Evolutionary conservation across 2,113 vertebrate species (phyloP).

Genomic region (Cyphomyrus discorhynchus): DNA sequence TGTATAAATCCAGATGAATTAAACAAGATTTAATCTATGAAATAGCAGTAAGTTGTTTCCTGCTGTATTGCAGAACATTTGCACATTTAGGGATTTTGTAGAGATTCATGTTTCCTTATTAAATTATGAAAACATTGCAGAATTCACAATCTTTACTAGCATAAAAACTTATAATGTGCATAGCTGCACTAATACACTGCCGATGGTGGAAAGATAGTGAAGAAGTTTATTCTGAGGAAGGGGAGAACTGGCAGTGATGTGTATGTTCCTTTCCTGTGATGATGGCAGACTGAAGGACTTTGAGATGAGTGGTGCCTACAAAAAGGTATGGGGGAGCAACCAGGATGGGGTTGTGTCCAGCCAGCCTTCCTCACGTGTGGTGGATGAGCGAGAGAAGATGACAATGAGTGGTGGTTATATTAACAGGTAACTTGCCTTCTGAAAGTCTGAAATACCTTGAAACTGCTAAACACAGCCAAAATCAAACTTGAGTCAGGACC

Average conservation of each 20-base stretch:
- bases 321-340: constrained; percentile 60
- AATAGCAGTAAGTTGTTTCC: not conserved
- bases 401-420: constrained; percentile 71
- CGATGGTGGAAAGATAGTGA: not conserved
- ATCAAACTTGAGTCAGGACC: not conserved
- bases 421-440: constrained; percentile 48
- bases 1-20: not conserved
- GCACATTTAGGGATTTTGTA: not conserved
- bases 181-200: not conserved
- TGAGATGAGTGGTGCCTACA: constrained; percentile 59
- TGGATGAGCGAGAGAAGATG: constrained; percentile 69
- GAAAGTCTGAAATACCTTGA: not conserved
- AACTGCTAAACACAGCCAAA: not conserved
- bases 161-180: not conserved
- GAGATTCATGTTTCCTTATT: not conserved
- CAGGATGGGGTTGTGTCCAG: constrained; percentile 63
- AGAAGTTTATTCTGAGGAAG: not conserved
- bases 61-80: not conserved
- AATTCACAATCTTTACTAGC: not conserved
- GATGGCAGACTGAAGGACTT: constrained; percentile 59
- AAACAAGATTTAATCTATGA: not conserved
- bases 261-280: not conserved
- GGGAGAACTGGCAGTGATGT: not conserved
- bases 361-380: constrained; percentile 62
- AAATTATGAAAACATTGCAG: not conserved